Evolutionary conservation across 2,888 invertebrate genomes (phyloP), one percentile per base, ranked within the genome.

Genomic region (Ctenicera cuprea): DNA sequence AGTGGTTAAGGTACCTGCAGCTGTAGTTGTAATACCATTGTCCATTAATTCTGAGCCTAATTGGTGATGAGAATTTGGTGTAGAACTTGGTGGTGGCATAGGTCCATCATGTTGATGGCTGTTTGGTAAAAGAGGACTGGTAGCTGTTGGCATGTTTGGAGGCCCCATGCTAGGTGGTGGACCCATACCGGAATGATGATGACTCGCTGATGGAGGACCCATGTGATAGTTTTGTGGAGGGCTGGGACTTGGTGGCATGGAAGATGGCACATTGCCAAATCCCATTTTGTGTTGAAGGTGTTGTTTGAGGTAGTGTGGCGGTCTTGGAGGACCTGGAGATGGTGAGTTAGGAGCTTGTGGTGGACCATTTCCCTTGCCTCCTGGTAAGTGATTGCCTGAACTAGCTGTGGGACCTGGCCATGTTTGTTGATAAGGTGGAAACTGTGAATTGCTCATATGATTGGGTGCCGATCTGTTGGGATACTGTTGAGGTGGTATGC

Each of bases 231-330:
- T 88, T 82, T 89, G 89, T 48, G 89, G 91, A 52, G 91, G 91
- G 77, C 90, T 90, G 73, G 90, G 90, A 85, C 90, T 90, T 72
- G 91, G 90, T 67, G 91, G 91, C 86, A 91, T 90, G 71, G 88
- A 88, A 82, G 85, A 77, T 78, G 82, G 78, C 65, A 79, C 75
- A 73, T 86, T 87, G 41, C 88, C 89, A 83, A 90, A 91, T 75
- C 90, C 90, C 87, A 92, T 91, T 88, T 93, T 93, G 86, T 93
- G 92, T 88, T 93, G 90, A 74, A 91, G 87, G 86, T 93, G 92
- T 85, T 92, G 92, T 84, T 92, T 92, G 85, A 92, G 89, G 89
- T 92, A 92, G 86, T 91, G 90, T 67, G 91, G 88, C 75, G 90
- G 91, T 78, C 91, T 86, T 62, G 89, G 87, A 41, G 89, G 88